phyloP scores from a whole-genome alignment of 1,140 invertebrate genomes.

The Aricia agestis region DNA sequence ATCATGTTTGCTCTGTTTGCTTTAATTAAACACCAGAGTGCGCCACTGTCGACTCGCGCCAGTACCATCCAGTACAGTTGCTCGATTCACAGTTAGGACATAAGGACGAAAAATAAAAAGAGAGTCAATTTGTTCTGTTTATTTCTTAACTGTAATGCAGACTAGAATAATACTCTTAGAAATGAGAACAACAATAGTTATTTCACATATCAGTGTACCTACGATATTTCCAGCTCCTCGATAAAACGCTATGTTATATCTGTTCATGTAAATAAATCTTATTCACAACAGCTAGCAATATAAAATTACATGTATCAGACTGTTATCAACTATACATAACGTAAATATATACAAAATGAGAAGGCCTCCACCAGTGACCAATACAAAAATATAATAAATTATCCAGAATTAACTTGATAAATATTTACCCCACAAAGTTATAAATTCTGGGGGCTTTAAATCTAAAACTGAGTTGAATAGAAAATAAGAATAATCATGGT shows the following conservation, averaged over 20 bases:
- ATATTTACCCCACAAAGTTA: no score
- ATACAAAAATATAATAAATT: not conserved
- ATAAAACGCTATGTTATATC: slow-evolving; percentile 74
- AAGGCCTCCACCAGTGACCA: slow-evolving; percentile 40
- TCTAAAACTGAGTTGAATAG: no score
- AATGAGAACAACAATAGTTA: slow-evolving; percentile 76
- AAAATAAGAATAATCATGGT: no score
- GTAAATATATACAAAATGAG: slow-evolving; percentile 31
- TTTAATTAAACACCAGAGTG: no score
- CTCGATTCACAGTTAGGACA: no score
- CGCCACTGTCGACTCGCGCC: no score
- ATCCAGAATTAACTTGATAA: not conserved
- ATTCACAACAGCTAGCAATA: slow-evolving; percentile 75
- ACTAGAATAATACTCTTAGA: slow-evolving; percentile 78
- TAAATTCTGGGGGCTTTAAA: no score
- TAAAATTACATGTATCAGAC: slow-evolving; percentile 69
- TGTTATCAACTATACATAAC: slow-evolving; percentile 49
- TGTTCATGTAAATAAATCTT: slow-evolving; percentile 74
- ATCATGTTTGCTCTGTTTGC: no score
- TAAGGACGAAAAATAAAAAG: slow-evolving; percentile 43
- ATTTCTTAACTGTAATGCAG: slow-evolving; percentile 75
- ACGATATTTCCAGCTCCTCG: slow-evolving; percentile 68
- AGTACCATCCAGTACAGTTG: no score
- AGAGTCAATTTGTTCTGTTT: slow-evolving; percentile 65
- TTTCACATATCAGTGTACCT: slow-evolving; percentile 74